Conservation (phyloP, 2,113 vertebrate species). For the Hippocampus comes region DNA sequence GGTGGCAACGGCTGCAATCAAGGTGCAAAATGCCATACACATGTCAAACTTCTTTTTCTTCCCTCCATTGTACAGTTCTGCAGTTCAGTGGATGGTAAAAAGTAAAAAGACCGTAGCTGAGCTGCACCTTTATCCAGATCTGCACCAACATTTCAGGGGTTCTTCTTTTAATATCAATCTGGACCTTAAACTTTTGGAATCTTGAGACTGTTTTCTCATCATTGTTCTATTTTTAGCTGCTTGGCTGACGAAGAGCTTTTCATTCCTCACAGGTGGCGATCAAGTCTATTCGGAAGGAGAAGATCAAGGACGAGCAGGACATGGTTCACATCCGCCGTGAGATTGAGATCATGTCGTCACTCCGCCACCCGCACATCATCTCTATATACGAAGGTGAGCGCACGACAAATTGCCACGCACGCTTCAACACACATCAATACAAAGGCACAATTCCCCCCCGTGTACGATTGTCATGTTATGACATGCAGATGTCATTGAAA, state of each 20-base stretch:
- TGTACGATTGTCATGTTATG: conserved; percentile 56
- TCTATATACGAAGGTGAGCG: conserved; percentile 94
- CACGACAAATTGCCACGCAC: conserved; percentile 8
- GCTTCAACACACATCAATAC: conserved; percentile 27
- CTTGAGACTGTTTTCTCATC: not conserved
- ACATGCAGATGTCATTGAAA: conserved; percentile 53
- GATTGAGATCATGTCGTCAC: conserved; percentile 99
- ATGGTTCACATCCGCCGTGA: conserved; percentile 99
- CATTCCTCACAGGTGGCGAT: conserved; percentile 86
- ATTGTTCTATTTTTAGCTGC: not conserved
- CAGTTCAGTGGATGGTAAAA: too few species aligned
- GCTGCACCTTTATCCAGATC: not conserved
- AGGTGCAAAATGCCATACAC: not conserved
- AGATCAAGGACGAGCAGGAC: conserved; percentile 98
- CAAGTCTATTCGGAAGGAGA: conserved; percentile 99
- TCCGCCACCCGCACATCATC: conserved; percentile 98
- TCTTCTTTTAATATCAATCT: not conserved
- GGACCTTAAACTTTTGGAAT: too few species aligned
- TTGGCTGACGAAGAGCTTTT: not conserved
- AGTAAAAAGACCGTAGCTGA: not conserved
- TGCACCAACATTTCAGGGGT: too few species aligned
- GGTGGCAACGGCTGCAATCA: not conserved
- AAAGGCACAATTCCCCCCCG: conserved; percentile 23
- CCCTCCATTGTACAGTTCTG: too few species aligned
- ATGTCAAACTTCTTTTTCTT: too few species aligned